A percentile compares a stretch with the other conserved stretches of the same genome.
phyloP scores from a whole-genome alignment of 2,113 vertebrate genomes.

The Grantiella picta region DNA sequence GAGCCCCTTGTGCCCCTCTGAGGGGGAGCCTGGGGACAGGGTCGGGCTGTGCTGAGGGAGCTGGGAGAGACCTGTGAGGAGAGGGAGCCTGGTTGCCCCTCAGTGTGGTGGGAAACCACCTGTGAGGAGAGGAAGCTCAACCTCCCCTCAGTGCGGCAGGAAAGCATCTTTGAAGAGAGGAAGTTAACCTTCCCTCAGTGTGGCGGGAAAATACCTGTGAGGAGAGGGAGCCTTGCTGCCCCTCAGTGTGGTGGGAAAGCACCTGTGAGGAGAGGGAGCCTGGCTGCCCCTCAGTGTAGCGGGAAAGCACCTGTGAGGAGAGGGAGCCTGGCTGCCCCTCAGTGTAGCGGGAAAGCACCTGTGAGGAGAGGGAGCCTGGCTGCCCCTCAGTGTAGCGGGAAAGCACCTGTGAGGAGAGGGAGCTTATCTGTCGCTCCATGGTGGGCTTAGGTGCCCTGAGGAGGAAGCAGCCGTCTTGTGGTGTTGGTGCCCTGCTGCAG shows the following conservation, averaged over 20 bases:
- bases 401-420: background rate
- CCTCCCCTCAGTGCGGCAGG: background rate
- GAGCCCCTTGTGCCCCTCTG: background rate
- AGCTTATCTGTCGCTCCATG: background rate
- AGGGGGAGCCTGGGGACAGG: background rate
- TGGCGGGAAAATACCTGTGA: fast-evolving
- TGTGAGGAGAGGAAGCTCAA: background rate
- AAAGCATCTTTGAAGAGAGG: background rate
- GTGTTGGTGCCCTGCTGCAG: background rate
- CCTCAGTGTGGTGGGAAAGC: too few relatives aligned
- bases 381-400: background rate
- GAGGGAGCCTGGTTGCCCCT: background rate
- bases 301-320: background rate
- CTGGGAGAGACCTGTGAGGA: background rate
- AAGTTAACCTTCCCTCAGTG: background rate
- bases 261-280: background rate
- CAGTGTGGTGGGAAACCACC: fast-evolving
- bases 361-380: background rate
- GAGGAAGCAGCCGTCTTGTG: background rate
- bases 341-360: too few relatives aligned
- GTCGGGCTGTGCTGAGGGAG: background rate
- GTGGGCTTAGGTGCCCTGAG: background rate
- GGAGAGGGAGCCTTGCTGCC: background rate
- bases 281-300: background rate
- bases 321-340: too few relatives aligned